A percentile compares a stretch with the other conserved stretches of the same genome.
Conservation (phyloP, 2,113 vertebrate genomes). For the Leptodactylus fuscus region DNA sequence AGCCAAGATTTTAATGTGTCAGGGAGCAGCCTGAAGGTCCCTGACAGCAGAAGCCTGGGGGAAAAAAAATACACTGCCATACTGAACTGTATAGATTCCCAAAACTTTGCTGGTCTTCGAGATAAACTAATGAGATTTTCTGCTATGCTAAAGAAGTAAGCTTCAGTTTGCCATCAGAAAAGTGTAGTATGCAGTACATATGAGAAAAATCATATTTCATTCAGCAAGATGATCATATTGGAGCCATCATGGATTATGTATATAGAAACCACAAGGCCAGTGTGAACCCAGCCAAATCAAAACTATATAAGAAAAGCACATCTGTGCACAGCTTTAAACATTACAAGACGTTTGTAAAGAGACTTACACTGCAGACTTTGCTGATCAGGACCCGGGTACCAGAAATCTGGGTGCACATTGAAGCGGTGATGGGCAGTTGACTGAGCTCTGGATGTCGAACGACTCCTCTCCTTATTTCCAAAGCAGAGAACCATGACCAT, state of each 20-base stretch:
- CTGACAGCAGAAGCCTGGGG: no score
- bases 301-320: neutral
- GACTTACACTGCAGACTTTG: slow-evolving; percentile 28
- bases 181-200: no score
- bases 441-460: slow-evolving; percentile 37
- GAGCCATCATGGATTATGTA: neutral
- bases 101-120: no score
- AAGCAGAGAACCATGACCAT: slow-evolving; percentile 58
- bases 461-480: slow-evolving; percentile 50
- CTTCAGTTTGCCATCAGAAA: no score
- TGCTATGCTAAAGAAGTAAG: no score
- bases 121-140: no score
- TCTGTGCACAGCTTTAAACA: neutral
- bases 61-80: no score
- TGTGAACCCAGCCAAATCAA: neutral
- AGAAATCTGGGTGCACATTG: slow-evolving; percentile 27
- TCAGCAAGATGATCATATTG: neutral
- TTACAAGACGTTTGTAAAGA: neutral
- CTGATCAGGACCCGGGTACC: slow-evolving; percentile 32
- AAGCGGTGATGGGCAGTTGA: neutral
- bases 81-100: no score
- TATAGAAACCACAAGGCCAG: neutral
- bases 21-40: no score
- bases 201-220: neutral
- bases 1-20: no score